Percentiles rank a stretch among this genome's conserved stretches.
These are phyloP conservation scores for Lasioglossum marginatum DNA, from an alignment of 2,888 invertebrate genomes.

Conservation along the genomic window DNA sequence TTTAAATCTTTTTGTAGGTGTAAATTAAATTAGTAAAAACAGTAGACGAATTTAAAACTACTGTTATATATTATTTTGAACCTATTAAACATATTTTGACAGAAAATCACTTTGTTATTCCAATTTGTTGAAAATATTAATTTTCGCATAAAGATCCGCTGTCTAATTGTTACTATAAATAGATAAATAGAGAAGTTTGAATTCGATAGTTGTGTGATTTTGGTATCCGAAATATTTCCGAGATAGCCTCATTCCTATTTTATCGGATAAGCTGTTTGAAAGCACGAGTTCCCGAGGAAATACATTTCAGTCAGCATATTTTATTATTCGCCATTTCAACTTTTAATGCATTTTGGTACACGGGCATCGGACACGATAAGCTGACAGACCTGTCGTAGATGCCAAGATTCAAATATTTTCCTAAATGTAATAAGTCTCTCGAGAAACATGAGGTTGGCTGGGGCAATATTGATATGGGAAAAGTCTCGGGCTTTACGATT, in stretches of 20 bases:
- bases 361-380: not conserved
- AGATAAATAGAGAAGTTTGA: not conserved
- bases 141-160: no score
- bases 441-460: conserved; percentile 50
- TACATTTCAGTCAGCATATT: conserved; percentile 3
- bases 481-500: conserved; percentile 46
- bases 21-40: no score
- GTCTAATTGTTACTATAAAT: no score
- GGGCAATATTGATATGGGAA: conserved; percentile 43
- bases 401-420: conserved; percentile 44
- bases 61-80: no score
- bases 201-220: not conserved
- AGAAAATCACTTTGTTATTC: no score
- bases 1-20: no score
- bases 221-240: not conserved
- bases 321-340: not conserved
- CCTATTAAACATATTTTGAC: no score
- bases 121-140: no score
- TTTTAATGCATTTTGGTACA: conserved; percentile 14
- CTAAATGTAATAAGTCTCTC: conserved; percentile 55
- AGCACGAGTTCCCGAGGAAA: not conserved
- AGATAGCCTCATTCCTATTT: not conserved
- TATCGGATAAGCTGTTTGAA: not conserved
- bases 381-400: conserved; percentile 12
- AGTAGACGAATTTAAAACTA: no score